A percentile compares a stretch with the other conserved stretches of the same genome.
Evolutionary conservation across 23 tunicate species (phyloP).

Genomic region (Oikopleura vanhoeffeni): DNA sequence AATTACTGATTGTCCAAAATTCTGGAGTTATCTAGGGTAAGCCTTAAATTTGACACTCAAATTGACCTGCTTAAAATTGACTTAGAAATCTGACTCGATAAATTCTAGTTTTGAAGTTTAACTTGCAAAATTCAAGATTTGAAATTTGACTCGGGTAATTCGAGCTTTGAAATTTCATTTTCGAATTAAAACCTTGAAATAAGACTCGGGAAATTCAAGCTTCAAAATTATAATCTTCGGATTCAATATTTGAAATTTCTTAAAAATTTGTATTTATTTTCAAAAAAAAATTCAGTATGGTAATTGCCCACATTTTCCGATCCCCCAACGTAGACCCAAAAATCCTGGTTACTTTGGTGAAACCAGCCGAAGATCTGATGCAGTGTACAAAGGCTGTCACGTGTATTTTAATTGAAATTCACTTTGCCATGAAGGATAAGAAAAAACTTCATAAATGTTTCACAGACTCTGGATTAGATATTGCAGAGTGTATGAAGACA

Average conservation of each 20-base stretch:
- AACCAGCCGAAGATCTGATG: background rate
- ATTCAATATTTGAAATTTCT: too few species aligned
- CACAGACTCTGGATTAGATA: background rate
- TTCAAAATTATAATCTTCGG: too few species aligned
- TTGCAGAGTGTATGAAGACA: background rate
- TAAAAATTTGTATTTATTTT: background rate
- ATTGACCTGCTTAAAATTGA: too few species aligned
- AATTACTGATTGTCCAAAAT: conserved; percentile 5
- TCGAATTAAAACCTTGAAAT: too few species aligned
- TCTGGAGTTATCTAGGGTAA: background rate
- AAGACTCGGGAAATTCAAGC: too few species aligned
- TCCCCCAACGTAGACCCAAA: background rate
- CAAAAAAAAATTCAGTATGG: background rate
- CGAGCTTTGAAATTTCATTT: too few species aligned
- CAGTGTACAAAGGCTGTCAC: background rate
- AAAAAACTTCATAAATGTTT: background rate
- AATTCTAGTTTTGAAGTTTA: too few species aligned
- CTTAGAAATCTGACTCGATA: too few species aligned
- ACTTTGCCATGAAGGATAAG: background rate
- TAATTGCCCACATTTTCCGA: background rate
- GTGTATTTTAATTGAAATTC: background rate
- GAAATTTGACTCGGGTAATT: too few species aligned
- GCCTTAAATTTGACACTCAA: too few species aligned
- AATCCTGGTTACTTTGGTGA: background rate
- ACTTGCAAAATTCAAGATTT: too few species aligned